Percentiles rank a stretch among this genome's conserved stretches.
These are phyloP conservation scores for Buteo buteo DNA, from an alignment of 2,113 vertebrate genomes.

Conservation along the genomic window DNA sequence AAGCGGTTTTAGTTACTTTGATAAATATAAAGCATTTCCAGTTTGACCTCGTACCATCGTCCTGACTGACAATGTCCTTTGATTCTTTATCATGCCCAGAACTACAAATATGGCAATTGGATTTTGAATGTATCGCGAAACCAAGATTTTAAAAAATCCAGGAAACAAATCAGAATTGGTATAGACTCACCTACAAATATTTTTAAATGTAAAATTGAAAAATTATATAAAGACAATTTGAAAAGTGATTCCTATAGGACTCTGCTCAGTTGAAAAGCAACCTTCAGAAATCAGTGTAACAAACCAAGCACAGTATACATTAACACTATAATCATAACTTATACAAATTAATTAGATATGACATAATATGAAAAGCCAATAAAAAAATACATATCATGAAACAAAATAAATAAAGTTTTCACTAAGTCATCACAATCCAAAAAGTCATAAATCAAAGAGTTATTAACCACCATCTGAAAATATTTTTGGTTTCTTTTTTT, in stretches of 20 bases:
- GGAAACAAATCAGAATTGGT: background rate
- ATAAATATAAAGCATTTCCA: background rate
- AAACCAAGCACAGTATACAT: background rate
- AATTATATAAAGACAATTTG: background rate
- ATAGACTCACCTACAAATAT: background rate
- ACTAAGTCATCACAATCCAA: background rate
- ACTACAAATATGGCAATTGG: fast-evolving
- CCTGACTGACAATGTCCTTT: background rate
- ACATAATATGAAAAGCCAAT: background rate
- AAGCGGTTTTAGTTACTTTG: background rate
- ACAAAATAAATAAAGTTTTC: background rate
- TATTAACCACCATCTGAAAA: background rate
- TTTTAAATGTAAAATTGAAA: background rate
- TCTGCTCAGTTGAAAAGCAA: background rate
- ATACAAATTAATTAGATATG: background rate
- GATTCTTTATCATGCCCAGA: background rate
- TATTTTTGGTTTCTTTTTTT: background rate
- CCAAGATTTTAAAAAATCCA: background rate
- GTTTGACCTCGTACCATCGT: background rate
- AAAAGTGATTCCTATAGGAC: background rate
- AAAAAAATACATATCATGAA: background rate
- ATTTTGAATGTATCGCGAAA: background rate
- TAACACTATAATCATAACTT: background rate
- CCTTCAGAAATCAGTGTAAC: background rate
- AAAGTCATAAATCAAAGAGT: background rate